Evolutionary conservation across 2,113 vertebrate species (phyloP).

Genomic region (Stictonetta naevosa): DNA sequence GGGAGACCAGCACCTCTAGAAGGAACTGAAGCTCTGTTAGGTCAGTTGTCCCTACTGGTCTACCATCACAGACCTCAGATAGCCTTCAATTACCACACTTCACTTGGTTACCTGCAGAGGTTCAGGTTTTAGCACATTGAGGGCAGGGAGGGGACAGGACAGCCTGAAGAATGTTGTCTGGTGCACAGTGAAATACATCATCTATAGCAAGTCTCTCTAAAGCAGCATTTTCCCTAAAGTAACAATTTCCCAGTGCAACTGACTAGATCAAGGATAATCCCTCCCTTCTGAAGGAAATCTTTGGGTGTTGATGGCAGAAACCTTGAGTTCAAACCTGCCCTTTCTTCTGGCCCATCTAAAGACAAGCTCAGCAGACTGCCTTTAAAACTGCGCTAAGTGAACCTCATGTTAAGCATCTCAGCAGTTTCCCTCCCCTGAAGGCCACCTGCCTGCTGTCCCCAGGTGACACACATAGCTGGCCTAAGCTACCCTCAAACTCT

Average conservation of each 20-base stretch:
- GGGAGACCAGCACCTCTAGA: rapidly evolving
- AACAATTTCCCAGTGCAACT: neutral
- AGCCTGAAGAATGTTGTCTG: neutral
- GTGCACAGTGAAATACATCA: neutral
- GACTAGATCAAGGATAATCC: neutral
- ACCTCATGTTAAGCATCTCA: rapidly evolving
- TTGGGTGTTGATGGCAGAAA: neutral
- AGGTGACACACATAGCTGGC: neutral
- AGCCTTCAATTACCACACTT: rapidly evolving
- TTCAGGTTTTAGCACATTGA: neutral
- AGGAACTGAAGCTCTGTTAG: neutral
- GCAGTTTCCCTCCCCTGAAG: neutral
- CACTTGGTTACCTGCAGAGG: neutral
- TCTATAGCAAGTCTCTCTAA: neutral
- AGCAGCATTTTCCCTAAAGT: neutral
- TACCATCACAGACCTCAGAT: neutral
- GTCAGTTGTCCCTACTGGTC: too few species aligned
- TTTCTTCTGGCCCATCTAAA: neutral
- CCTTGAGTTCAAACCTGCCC: neutral
- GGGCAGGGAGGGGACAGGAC: neutral
- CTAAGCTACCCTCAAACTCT: neutral
- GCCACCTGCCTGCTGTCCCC: neutral
- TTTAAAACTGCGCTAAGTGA: neutral
- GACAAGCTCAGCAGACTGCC: neutral
- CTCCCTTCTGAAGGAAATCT: neutral